Percentiles rank a stretch among this genome's conserved stretches.
phyloP scores from a whole-genome alignment of 2,888 invertebrate genomes.

The Isoperla grammatica region DNA sequence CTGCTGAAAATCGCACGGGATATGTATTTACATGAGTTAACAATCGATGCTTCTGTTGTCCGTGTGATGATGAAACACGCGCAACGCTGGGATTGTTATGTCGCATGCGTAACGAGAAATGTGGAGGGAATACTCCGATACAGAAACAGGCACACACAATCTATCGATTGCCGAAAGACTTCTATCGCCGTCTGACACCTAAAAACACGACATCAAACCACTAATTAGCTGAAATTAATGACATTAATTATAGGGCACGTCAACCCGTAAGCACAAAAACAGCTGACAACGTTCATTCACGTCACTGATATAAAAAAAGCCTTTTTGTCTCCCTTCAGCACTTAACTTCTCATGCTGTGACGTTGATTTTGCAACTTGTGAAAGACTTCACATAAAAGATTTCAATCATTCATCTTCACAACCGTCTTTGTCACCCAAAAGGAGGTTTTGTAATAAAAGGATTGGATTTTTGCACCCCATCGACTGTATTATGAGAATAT shows the following conservation, averaged over 20 bases:
- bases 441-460: conserved; percentile 16
- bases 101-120: no score
- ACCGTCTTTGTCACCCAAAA: conserved; percentile 16
- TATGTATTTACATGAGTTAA: no score
- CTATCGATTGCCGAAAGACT: no score
- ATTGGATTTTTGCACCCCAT: conserved; percentile 18
- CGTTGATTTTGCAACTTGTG: conserved; percentile 15
- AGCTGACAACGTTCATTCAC: conserved; percentile 14
- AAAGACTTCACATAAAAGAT: conserved; percentile 26
- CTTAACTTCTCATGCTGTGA: conserved; percentile 3
- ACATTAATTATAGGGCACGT: conserved; percentile 15
- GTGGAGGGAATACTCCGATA: no score
- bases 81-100: no score
- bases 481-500: conserved; percentile 16
- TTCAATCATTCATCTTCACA: conserved; percentile 24
- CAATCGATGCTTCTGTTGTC: no score
- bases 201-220: not conserved
- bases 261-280: conserved; percentile 10
- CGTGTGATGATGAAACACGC: no score
- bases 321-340: conserved; percentile 11
- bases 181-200: not conserved
- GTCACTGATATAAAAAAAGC: not conserved
- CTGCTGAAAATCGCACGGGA: no score
- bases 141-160: no score
- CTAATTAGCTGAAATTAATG: conserved; percentile 16